Percentiles rank a stretch among this genome's conserved stretches.
phyloP scores from a whole-genome alignment of 1,140 invertebrate genomes.

The Lepidurus couesii region DNA sequence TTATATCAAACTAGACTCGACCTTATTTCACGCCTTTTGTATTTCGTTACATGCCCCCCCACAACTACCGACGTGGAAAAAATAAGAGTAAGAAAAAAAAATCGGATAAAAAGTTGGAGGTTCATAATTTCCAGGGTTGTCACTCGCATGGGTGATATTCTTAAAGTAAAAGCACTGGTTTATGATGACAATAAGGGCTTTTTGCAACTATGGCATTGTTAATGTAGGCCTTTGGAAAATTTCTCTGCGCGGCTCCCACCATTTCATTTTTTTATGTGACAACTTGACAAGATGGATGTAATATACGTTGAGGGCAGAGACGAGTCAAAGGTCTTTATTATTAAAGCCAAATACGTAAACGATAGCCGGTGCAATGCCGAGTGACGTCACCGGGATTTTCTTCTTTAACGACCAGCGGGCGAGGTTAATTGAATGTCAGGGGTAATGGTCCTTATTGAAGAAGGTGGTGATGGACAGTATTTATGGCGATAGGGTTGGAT shows the following conservation, averaged over 20 bases:
- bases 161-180: background rate
- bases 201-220: background rate
- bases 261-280: conserved; percentile 7
- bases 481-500: conserved; percentile 8
- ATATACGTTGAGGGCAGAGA: background rate
- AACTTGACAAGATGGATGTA: background rate
- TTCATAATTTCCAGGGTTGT: background rate
- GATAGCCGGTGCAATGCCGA: background rate
- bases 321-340: background rate
- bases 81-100: background rate
- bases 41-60: background rate
- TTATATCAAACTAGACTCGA: background rate
- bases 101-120: background rate
- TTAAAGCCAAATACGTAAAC: background rate
- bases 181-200: background rate
- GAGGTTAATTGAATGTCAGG: background rate
- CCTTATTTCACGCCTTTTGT: conserved; percentile 7
- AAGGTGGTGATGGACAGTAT: conserved; percentile 7
- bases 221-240: conserved; percentile 16
- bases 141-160: background rate
- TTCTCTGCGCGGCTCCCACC: background rate
- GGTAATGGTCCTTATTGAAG: background rate
- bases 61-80: background rate
- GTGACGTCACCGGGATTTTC: background rate
- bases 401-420: background rate